Percentiles rank a stretch among this genome's conserved stretches.
Evolutionary conservation across 2,113 vertebrate genomes (phyloP).

Genomic region (Campylorhamphus procurvoides): DNA sequence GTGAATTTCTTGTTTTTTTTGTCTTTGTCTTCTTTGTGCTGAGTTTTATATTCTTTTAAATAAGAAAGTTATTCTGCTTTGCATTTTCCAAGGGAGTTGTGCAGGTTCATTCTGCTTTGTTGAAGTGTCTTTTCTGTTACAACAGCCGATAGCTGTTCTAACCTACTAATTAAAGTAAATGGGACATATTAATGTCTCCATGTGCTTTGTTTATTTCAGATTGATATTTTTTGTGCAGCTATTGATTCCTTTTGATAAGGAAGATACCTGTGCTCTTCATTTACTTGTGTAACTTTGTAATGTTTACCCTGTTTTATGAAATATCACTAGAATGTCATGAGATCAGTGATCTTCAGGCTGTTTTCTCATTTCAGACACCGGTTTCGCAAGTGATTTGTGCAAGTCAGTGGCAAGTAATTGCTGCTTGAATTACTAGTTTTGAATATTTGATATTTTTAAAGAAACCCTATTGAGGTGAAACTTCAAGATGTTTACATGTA

Average conservation of each 20-base stretch:
- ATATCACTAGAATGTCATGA: neutral
- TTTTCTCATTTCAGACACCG: neutral
- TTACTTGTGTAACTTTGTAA: neutral
- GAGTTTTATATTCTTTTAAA: neutral
- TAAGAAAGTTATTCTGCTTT: neutral
- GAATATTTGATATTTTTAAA: neutral
- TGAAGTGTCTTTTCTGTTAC: constrained; percentile 11
- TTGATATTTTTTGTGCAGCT: neutral
- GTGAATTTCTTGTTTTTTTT: neutral
- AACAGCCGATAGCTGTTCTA: neutral
- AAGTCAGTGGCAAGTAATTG: neutral
- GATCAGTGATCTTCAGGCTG: neutral
- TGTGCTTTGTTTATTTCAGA: neutral
- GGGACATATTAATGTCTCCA: neutral
- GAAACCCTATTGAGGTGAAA: neutral
- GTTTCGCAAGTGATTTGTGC: neutral
- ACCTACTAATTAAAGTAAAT: constrained; percentile 41
- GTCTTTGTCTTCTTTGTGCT: neutral
- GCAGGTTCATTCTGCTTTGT: neutral
- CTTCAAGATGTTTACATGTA: neutral
- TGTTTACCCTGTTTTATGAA: neutral
- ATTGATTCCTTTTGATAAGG: neutral
- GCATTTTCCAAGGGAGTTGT: neutral
- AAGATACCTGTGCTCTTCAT: neutral
- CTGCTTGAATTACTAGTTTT: neutral